These are phyloP conservation scores for Panzeria rudis DNA, from an alignment of 2,888 invertebrate genomes.

Conservation along the genomic window DNA sequence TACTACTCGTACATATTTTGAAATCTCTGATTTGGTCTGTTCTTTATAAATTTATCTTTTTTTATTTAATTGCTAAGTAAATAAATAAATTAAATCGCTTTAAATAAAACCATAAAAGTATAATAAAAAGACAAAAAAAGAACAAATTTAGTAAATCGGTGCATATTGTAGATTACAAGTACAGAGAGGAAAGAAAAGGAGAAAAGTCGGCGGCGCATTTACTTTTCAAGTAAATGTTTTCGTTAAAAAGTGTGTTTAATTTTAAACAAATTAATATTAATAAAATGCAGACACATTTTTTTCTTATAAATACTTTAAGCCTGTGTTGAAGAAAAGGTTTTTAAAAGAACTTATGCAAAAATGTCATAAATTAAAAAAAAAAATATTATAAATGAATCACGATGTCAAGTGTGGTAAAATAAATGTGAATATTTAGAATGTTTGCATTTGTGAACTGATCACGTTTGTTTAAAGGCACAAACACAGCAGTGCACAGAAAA, in stretches of 20 bases:
- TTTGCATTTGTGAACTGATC: not conserved
- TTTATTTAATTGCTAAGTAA: not conserved
- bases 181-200: not conserved
- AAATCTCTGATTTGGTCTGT: not conserved
- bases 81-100: not conserved
- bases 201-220: not conserved
- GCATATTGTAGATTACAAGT: slow-evolving; percentile 5
- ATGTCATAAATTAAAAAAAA: not conserved
- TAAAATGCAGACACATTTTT: not conserved
- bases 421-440: not conserved
- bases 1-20: not conserved
- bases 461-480: not conserved
- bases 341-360: not conserved
- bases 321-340: not conserved
- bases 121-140: not conserved
- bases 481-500: too few relatives aligned
- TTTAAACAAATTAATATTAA: not conserved
- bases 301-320: not conserved
- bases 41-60: not conserved
- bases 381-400: not conserved
- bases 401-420: not conserved
- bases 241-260: not conserved
- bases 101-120: not conserved
- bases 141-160: not conserved
- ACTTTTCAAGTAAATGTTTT: not conserved